These are phyloP conservation scores for Suillia variegata DNA, from an alignment of 2,888 invertebrate genomes.

Conservation along the genomic window DNA sequence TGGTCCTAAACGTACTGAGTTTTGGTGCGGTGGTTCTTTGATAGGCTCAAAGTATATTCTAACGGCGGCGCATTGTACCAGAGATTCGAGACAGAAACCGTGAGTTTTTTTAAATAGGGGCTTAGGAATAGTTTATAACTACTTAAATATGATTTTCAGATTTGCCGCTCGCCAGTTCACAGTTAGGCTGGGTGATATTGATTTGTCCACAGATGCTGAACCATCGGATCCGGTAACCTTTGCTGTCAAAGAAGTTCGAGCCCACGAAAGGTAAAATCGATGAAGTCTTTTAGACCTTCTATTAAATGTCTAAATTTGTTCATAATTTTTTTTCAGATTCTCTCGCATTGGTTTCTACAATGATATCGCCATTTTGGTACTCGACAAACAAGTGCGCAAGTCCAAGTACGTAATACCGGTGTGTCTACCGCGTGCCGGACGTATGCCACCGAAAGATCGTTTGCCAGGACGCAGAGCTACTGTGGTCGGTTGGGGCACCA, in stretches of 20 bases:
- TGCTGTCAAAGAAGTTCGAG: slow-evolving; percentile 76
- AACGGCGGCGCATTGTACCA: slow-evolving; percentile 93
- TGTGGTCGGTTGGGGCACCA: slow-evolving; percentile 93
- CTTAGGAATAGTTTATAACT: background rate
- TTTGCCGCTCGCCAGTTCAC: slow-evolving; percentile 89
- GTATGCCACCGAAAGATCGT: slow-evolving; percentile 57
- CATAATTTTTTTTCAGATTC: slow-evolving; percentile 65
- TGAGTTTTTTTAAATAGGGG: slow-evolving; percentile 62
- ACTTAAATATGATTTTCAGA: slow-evolving; percentile 61
- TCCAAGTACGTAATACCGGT: slow-evolving; percentile 87
- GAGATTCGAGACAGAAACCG: slow-evolving; percentile 87
- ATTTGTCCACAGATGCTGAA: slow-evolving; percentile 82
- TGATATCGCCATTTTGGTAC: slow-evolving; percentile 75
- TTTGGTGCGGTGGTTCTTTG: slow-evolving; percentile 93
- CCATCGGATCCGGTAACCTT: slow-evolving; percentile 83
- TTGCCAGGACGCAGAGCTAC: slow-evolving; percentile 73
- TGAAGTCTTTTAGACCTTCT: background rate
- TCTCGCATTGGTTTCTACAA: slow-evolving; percentile 92
- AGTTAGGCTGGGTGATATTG: slow-evolving; percentile 86
- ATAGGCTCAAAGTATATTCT: slow-evolving; percentile 78
- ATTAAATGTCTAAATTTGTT: background rate
- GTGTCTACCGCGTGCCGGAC: slow-evolving; percentile 73
- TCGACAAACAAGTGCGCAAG: slow-evolving; percentile 72
- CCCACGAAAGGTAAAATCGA: slow-evolving; percentile 69
- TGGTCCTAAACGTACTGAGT: slow-evolving; percentile 82